Evolutionary conservation across 1,140 invertebrate genomes (phyloP), one percentile per base, ranked within the genome.

Genomic region (Cheumatopsyche charites): DNA sequence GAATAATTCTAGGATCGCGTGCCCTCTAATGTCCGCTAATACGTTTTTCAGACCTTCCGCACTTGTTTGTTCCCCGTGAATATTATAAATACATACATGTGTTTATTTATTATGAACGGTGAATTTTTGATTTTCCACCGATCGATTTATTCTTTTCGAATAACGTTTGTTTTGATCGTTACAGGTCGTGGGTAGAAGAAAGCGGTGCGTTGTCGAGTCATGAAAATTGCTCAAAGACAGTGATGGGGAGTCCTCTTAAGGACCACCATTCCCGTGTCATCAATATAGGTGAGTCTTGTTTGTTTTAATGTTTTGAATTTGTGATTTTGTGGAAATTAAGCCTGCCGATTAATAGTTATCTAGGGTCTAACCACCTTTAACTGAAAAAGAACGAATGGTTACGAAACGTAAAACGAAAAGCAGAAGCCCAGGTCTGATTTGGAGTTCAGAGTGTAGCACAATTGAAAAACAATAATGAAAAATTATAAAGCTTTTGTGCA

Each of bases 1-100:
- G 17, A 65, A 65, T 65, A 65, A 65, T 65, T 65, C 41, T 19
- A 15, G 41, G 12, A 65, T 65, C 29, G 62, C 62, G 62, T 65
- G 62, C 29, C 41, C 12, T 15, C 23, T 61, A 61, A 61, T 61
- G 55, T 61, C 55, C 15, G n/a, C 23, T 61, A 61, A 61, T 61
- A 19, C 21, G 55, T 25, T 61, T 61, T 61, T 25, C 21, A 61
- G 55, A 61, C 55, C 29, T 36, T 36, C 29, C 29, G 29, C 29
- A 36, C 29, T 3, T 36, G 29, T 36, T 36, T 36, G 9, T 36
- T 36, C 29, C 9, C 29, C 29, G 29, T 36, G 47, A 15, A 52
- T 17, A 52, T 17, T 52, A 5, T 52, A 6, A n/a, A 23, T 25
- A 58, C 49, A 19, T 9, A 52, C 21, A 23, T n/a, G 55, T 58